phyloP scores from a whole-genome alignment of 2,113 vertebrate species.

The Numida meleagris region DNA sequence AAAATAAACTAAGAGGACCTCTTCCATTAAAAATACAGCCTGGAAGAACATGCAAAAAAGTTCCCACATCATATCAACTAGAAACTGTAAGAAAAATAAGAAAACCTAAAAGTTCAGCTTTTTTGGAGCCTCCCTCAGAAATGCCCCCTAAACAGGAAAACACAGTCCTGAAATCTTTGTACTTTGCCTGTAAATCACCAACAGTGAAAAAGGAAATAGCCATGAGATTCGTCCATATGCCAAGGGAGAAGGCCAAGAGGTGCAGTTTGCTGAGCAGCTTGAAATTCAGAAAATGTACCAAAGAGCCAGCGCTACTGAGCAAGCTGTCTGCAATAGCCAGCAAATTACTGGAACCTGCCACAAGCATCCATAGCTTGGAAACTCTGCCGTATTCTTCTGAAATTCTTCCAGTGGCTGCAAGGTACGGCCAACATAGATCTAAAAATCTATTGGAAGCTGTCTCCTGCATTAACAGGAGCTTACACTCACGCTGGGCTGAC shows the following conservation, averaged over 20 bases:
- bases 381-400: slow-evolving; percentile 44
- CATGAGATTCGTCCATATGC: background rate
- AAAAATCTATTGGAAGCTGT: slow-evolving; percentile 74
- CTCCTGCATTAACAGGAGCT: slow-evolving; percentile 64
- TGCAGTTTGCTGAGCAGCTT: slow-evolving; percentile 47
- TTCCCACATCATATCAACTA: slow-evolving; percentile 6
- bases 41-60: slow-evolving; percentile 65
- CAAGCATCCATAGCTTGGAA: background rate
- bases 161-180: background rate
- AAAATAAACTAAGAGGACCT: background rate
- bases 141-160: slow-evolving; percentile 31
- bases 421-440: slow-evolving; percentile 50
- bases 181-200: background rate
- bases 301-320: slow-evolving; percentile 73
- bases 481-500: slow-evolving; percentile 63
- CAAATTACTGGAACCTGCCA: slow-evolving; percentile 57
- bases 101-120: background rate
- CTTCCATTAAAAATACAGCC: slow-evolving; percentile 72
- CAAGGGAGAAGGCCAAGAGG: slow-evolving; percentile 51
- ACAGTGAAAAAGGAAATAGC: background rate
- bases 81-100: background rate
- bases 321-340: slow-evolving; percentile 75
- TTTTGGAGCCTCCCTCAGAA: slow-evolving; percentile 23
- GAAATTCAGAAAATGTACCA: slow-evolving; percentile 69
- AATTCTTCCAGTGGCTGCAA: slow-evolving; percentile 60